Percentiles rank a stretch among this genome's conserved stretches.
Evolutionary conservation across 2,797 vertebrate species (phyloP).

Genomic region (Distichodus sexfasciatus): DNA sequence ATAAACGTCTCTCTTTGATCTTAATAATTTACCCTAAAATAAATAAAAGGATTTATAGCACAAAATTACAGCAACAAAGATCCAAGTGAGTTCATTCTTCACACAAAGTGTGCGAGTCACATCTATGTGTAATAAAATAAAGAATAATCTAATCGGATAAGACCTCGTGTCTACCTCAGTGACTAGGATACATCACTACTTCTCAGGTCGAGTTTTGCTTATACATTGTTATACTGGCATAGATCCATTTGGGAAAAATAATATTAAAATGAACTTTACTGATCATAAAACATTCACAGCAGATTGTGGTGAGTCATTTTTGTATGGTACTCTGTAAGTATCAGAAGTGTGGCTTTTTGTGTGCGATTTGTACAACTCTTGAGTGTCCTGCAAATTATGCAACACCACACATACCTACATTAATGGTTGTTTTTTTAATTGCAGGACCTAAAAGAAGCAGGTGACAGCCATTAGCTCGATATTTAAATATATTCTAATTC

Average conservation of each 20-base stretch:
- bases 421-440: slow-evolving; percentile 80
- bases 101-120: slow-evolving; percentile 76
- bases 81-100: slow-evolving; percentile 77
- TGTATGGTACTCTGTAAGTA: background rate
- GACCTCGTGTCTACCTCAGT: background rate
- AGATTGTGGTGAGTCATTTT: background rate
- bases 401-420: slow-evolving; percentile 86
- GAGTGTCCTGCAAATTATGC: slow-evolving; percentile 78
- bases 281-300: background rate
- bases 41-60: slow-evolving; percentile 81
- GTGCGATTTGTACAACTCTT: slow-evolving; percentile 72
- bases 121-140: slow-evolving; percentile 57
- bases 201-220: background rate
- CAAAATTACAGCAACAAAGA: slow-evolving; percentile 84
- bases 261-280: background rate
- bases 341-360: slow-evolving; percentile 17
- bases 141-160: background rate
- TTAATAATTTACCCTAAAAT: slow-evolving; percentile 56
- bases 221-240: too few species aligned
- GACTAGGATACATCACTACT: slow-evolving; percentile 9
- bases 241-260: too few species aligned
- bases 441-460: slow-evolving; percentile 85
- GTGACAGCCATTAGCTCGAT: slow-evolving; percentile 66
- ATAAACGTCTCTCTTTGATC: slow-evolving; percentile 68
- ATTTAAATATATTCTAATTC: slow-evolving; percentile 52